These are phyloP conservation scores for Vireo griseus DNA, from an alignment of 2,797 vertebrate species.

Conservation along the genomic window DNA sequence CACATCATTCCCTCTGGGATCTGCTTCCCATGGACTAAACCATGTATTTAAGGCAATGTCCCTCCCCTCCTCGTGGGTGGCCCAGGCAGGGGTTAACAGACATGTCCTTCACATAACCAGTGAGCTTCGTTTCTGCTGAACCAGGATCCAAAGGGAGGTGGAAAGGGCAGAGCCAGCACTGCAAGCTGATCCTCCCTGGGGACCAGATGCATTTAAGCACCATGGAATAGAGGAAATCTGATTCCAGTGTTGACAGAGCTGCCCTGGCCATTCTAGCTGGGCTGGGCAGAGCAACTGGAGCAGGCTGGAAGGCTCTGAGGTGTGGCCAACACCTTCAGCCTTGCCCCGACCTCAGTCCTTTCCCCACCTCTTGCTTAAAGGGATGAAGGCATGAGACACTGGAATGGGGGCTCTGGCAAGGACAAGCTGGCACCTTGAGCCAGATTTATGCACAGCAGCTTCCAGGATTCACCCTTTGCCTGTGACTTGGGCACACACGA, in stretches of 20 bases:
- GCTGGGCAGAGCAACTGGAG: neutral
- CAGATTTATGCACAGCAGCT: neutral
- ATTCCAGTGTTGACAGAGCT: neutral
- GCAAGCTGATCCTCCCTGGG: slow-evolving; percentile 15
- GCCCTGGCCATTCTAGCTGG: neutral
- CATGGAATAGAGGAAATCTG: neutral
- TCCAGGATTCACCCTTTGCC: neutral
- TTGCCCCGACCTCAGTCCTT: rapidly evolving
- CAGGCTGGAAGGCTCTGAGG: neutral
- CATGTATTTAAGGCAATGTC: neutral
- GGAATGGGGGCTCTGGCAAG: rapidly evolving
- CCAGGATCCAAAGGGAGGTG: neutral
- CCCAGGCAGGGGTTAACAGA: neutral
- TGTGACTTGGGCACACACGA: rapidly evolving
- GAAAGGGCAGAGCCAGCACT: slow-evolving; percentile 21
- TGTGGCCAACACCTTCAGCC: neutral
- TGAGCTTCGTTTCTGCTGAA: neutral
- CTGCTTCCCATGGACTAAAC: neutral
- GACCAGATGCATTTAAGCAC: neutral
- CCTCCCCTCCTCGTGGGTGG: neutral
- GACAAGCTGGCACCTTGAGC: neutral
- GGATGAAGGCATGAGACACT: rapidly evolving
- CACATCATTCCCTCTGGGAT: rapidly evolving
- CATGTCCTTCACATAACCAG: neutral
- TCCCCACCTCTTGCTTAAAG: neutral